Conservation (phyloP, 2,113 vertebrate genomes). For the Apteryx owenii region DNA sequence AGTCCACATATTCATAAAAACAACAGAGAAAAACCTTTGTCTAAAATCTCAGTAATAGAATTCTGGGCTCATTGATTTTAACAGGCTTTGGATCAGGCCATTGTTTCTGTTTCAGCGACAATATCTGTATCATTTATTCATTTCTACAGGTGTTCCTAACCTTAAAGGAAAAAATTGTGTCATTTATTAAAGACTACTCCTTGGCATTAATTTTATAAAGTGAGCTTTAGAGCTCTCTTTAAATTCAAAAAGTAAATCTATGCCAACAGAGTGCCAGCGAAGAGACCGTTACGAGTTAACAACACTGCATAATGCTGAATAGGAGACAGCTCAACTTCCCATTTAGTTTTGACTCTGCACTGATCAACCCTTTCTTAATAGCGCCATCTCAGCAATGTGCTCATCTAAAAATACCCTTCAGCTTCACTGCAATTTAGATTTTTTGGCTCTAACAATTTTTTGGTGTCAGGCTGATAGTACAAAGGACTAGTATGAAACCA, state of each 20-base stretch:
- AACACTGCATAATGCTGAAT: background rate
- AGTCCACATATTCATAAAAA: background rate
- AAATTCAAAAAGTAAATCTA: slow-evolving; percentile 22
- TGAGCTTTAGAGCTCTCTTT: background rate
- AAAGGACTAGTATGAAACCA: background rate
- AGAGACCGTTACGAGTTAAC: background rate
- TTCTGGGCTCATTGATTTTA: slow-evolving; percentile 18
- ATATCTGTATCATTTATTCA: background rate
- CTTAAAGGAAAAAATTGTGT: slow-evolving; percentile 3
- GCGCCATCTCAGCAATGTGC: background rate
- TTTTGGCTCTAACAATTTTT: background rate
- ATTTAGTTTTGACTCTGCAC: background rate
- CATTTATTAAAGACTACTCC: slow-evolving; percentile 43
- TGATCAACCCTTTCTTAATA: background rate
- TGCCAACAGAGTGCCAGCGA: background rate
- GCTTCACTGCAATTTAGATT: background rate
- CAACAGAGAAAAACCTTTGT: background rate
- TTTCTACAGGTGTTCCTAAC: slow-evolving; percentile 34
- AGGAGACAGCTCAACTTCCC: background rate
- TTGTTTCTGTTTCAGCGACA: slow-evolving; percentile 27
- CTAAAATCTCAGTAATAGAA: background rate
- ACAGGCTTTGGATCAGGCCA: background rate
- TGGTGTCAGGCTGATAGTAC: background rate
- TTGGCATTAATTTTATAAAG: slow-evolving; percentile 40
- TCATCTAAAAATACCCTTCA: background rate